phyloP scores from a whole-genome alignment of 2,113 vertebrate species.

The Spea bombifrons region DNA sequence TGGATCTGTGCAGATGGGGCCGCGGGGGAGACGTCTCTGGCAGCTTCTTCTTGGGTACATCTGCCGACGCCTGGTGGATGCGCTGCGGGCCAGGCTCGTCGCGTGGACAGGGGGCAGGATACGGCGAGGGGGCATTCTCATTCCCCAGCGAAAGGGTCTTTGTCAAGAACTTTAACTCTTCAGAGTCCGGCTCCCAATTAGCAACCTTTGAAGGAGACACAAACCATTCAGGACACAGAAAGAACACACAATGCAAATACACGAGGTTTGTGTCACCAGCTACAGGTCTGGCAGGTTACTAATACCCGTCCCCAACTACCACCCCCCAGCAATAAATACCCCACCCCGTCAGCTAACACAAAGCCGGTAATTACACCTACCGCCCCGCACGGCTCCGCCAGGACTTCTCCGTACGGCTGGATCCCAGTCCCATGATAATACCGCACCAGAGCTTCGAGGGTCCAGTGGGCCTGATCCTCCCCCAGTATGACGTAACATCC shows the following conservation, averaged over 20 bases:
- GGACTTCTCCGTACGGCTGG: constrained; percentile 65
- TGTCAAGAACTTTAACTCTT: constrained; percentile 52
- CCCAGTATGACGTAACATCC: constrained; percentile 69
- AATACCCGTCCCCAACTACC: neutral
- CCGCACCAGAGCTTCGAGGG: constrained; percentile 57
- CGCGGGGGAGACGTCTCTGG: constrained; percentile 13
- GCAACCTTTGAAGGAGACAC: constrained; percentile 51
- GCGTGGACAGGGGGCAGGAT: neutral
- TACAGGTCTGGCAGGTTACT: too few relatives aligned
- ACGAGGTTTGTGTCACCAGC: too few relatives aligned
- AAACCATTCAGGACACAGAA: too few relatives aligned
- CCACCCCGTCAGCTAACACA: neutral
- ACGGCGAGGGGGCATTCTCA: neutral
- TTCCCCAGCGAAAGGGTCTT: neutral
- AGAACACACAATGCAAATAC: too few relatives aligned
- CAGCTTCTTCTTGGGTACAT: neutral
- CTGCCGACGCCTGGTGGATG: neutral
- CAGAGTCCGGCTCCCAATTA: constrained; percentile 53
- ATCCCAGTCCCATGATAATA: constrained; percentile 65
- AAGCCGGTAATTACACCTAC: constrained; percentile 50
- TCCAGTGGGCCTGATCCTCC: constrained; percentile 65
- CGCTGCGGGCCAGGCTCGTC: neutral
- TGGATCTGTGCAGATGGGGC: constrained; percentile 62
- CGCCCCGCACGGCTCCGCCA: constrained; percentile 65
- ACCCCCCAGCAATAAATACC: neutral